Evolutionary conservation across 2,888 invertebrate species (phyloP), one percentile per base, ranked within the genome.

Genomic region (Ophion ventricosus): DNA sequence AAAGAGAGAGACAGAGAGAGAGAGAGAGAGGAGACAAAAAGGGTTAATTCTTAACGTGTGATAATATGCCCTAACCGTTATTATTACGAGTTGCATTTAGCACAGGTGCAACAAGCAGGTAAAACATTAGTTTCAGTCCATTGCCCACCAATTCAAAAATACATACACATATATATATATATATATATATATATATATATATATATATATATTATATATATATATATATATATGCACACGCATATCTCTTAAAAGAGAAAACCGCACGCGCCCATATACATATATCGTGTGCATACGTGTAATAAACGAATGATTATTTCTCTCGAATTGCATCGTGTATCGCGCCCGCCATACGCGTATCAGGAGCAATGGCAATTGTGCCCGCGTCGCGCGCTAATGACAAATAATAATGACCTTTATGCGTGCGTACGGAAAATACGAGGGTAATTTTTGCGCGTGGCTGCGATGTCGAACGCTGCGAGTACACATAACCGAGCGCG

Each of bases 381-480:
- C 17, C 63, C 49, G 35, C 40, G 40, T 64, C 72, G 26, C 75
- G 75, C 75, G 77, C 81, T 78, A 84, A 84, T 84, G 84, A 82
- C 84, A 82, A 84, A 84, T 79, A 84, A 84, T 84, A 84, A 84
- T 72, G 78, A 81, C 81, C 70, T 84, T 78, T 79, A 81, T 84
- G 84, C 84, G 84, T 84, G 84, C 49, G 72, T 66, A 43, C 56
- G 77, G 74, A 81, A 69, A 79, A 81, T 77, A 69, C 81, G 75
- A 74, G 80, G 78, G 64, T 74, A 84, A 76, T 74, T 81, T 84
- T 81, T 64, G 74, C 78, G 73, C 70, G 64, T 57, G 72, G 56
- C 79, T 35, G 7, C 35, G 56, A 61, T 54, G 78, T 63, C 70
- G 70, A 70, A 63, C 69, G 78, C 17, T 20, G 7, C 23, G 20